Base-by-base conservation (phyloP, 2,888 invertebrate species). In the Fabriciana adippe region DNA sequence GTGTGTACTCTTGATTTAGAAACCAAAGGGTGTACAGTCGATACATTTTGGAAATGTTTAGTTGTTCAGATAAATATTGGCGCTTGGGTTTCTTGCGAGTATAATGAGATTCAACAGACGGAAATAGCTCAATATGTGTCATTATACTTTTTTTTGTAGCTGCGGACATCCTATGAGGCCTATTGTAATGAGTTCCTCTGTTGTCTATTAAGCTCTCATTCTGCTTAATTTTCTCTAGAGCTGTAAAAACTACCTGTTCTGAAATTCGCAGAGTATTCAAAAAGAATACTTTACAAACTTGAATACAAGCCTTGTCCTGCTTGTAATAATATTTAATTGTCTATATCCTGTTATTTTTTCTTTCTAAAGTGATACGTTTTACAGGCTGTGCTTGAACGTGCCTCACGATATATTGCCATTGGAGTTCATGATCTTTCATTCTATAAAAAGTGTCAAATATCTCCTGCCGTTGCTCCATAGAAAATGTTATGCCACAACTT, bases 121-220 rank as follows among this genome's bases (percentile, higher is more conserved):
- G 47, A 59, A 66, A 66, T 53, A 57, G 41, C 6, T 66, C 15
- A 45, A 66, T 66, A 16, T 66, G 65, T 21, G 21, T 13, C 57
- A 26, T 53, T 18, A 66, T n/a, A 45, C 41, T 66, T 6, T 66
- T 6, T 41, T 53, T 45, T 45, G 53, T 54, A 8, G 1, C 41
- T 26, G 15, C 15, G 16, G 21, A 41, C 53, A 59, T 54, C 51
- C 50, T 31, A 11, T 26, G 48, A n/a, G 57, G 64, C 41, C 65
- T 57, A 57, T 65, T 65, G 14, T 35, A n/a, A 51, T 59, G 65
- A 13, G 4, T 59, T 3, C 57, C 59, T 45, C 59, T 18, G 14
- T 59, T 51, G 26, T 65, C 65, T 18, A 26, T 53, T 8, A 53
- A 16, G 15, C 35, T 35, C 11, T 41, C 31, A 50, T 57, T 53